phyloP scores from a whole-genome alignment of 2,797 vertebrate species.

The Taeniopygia guttata region DNA sequence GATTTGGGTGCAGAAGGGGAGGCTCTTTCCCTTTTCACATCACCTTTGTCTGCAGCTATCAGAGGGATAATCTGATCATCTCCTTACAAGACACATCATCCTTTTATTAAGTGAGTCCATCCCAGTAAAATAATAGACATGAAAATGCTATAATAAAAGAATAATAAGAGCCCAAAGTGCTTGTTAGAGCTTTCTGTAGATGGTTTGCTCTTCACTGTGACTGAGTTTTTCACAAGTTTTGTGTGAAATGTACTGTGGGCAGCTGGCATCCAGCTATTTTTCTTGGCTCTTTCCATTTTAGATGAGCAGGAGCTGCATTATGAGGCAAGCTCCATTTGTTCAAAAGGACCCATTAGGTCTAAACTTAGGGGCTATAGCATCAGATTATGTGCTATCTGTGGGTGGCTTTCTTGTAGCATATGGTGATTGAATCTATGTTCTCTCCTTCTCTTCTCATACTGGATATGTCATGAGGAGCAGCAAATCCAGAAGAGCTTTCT shows the following conservation, averaged over 20 bases:
- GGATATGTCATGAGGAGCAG: background rate
- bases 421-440: background rate
- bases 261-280: background rate
- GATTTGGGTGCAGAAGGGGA: background rate
- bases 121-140: slow-evolving; percentile 6
- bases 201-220: background rate
- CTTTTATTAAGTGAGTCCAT: background rate
- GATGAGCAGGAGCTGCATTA: background rate
- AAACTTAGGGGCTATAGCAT: background rate
- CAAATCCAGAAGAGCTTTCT: background rate
- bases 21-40: background rate
- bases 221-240: background rate
- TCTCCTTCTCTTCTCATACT: background rate
- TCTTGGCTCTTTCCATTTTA: background rate
- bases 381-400: background rate
- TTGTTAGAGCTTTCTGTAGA: background rate
- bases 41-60: background rate
- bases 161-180: background rate
- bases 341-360: background rate
- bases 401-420: background rate
- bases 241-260: background rate
- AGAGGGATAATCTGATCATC: background rate
- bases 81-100: background rate
- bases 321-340: background rate
- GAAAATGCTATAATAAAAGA: background rate